Conservation (phyloP, 2,113 vertebrate genomes). For the Corydoras maculifer region DNA sequence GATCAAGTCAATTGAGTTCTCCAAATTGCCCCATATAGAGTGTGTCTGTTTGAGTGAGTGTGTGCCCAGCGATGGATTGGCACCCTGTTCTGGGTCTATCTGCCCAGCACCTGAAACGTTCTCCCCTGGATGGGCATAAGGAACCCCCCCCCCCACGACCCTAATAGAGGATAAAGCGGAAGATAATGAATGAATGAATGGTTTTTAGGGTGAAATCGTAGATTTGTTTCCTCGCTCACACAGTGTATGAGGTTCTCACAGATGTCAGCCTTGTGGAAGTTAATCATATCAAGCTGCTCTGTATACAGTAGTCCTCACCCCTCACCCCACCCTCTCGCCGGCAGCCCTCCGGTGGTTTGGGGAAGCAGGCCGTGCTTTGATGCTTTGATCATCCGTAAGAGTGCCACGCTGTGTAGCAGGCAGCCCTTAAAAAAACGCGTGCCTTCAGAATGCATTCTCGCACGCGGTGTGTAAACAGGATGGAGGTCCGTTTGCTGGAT, state of each 20-base stretch:
- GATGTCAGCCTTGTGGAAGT: neutral
- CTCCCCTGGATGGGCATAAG: too few species aligned
- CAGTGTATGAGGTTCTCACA: neutral
- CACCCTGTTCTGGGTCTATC: too few species aligned
- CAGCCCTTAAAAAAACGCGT: neutral
- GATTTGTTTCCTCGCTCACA: slow-evolving; percentile 2
- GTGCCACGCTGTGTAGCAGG: neutral
- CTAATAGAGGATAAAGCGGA: too few species aligned
- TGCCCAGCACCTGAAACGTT: too few species aligned
- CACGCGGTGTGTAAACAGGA: slow-evolving; percentile 20
- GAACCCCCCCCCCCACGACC: too few species aligned
- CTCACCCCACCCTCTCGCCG: neutral
- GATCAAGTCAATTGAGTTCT: too few species aligned
- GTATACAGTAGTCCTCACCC: neutral
- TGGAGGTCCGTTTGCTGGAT: neutral
- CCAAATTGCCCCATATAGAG: too few species aligned
- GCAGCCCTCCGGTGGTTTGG: slow-evolving; percentile 1
- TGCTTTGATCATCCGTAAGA: slow-evolving; percentile 11
- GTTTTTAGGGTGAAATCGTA: neutral
- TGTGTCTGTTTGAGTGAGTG: too few species aligned
- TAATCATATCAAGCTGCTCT: neutral
- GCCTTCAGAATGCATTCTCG: neutral
- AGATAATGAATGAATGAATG: neutral
- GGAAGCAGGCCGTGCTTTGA: slow-evolving; percentile 13
- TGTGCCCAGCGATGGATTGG: too few species aligned